Conservation (phyloP, 2,113 vertebrate genomes). For the Gavia stellata region DNA sequence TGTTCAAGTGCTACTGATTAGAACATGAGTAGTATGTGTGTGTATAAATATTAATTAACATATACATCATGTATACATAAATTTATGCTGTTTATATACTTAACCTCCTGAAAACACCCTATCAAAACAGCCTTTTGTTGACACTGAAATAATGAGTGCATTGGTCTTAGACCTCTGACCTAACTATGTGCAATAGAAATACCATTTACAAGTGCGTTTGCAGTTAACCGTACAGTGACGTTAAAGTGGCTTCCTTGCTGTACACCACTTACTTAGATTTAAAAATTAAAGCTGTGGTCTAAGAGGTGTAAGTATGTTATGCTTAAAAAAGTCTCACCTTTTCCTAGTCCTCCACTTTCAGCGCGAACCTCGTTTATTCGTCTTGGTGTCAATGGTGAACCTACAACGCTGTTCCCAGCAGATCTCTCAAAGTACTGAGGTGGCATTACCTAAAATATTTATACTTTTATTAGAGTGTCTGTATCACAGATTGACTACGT, state of each 20-base stretch:
- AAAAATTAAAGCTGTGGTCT: neutral
- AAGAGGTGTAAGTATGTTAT: neutral
- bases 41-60: neutral
- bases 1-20: neutral
- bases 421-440: constrained; percentile 84
- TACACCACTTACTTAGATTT: too few relatives aligned
- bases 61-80: accelerated
- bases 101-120: neutral
- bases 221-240: accelerated
- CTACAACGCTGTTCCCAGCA: constrained; percentile 44
- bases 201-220: neutral
- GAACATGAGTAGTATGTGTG: accelerated
- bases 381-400: constrained; percentile 67
- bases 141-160: neutral
- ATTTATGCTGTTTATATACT: too few relatives aligned
- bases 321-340: constrained; percentile 63
- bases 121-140: neutral
- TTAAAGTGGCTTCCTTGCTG: neutral
- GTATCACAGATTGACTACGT: neutral
- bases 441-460: constrained; percentile 85
- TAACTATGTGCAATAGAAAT: neutral
- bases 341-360: constrained; percentile 66
- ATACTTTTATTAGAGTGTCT: neutral
- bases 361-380: constrained; percentile 74
- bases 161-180: accelerated